A percentile compares a stretch with the other conserved stretches of the same genome.
Evolutionary conservation across 2,113 vertebrate genomes (phyloP).

Genomic region (Caretta caretta): DNA sequence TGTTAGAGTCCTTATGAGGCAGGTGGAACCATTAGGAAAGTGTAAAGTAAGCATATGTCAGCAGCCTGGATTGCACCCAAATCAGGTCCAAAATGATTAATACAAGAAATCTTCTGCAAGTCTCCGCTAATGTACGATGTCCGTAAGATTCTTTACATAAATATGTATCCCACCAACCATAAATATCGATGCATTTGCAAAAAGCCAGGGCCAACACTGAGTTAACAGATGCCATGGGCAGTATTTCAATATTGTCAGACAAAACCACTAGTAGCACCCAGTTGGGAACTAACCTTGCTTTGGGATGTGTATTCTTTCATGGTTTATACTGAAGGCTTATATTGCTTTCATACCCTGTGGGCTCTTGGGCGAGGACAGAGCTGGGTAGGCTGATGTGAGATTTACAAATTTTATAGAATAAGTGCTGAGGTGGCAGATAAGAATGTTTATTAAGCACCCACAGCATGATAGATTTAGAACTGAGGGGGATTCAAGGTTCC

Average conservation of each 20-base stretch:
- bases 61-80: background rate
- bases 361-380: background rate
- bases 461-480: background rate
- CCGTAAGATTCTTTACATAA: background rate
- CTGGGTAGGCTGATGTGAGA: fast-evolving
- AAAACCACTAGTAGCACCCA: background rate
- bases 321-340: background rate
- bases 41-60: background rate
- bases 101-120: background rate
- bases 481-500: background rate
- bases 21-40: conserved; percentile 27
- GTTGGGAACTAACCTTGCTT: background rate
- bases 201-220: background rate
- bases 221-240: background rate
- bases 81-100: conserved; percentile 24
- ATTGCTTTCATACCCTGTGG: background rate
- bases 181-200: background rate
- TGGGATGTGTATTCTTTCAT: background rate
- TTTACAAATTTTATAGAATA: background rate
- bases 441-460: background rate
- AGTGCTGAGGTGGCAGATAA: background rate
- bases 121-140: background rate
- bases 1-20: conserved; percentile 49
- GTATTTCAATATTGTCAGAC: background rate
- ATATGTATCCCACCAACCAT: background rate